phyloP scores from a whole-genome alignment of 1,140 invertebrate species.

The Oryctes rhinoceros region DNA sequence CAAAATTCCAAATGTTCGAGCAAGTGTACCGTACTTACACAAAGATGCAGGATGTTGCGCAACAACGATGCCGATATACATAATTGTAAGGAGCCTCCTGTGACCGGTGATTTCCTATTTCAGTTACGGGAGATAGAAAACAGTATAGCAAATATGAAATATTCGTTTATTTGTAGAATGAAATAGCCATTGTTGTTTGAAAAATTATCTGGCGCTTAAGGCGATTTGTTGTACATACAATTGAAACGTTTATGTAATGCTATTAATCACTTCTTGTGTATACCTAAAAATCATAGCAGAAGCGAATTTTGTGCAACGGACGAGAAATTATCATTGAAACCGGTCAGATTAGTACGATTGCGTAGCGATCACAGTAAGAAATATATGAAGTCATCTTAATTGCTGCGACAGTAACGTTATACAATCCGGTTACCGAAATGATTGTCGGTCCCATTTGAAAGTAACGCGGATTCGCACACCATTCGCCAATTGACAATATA shows the following conservation, averaged over 20 bases:
- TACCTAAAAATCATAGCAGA: too few relatives aligned
- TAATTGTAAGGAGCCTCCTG: slow-evolving; percentile 16
- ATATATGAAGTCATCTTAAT: too few relatives aligned
- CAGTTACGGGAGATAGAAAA: neutral
- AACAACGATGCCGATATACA: neutral
- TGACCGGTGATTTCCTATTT: slow-evolving; percentile 22
- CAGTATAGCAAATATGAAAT: neutral
- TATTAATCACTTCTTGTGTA: too few relatives aligned
- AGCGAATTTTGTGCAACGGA: too few relatives aligned
- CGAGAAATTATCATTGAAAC: too few relatives aligned
- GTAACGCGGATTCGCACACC: too few relatives aligned
- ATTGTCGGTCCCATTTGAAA: too few relatives aligned
- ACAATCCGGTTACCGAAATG: too few relatives aligned
- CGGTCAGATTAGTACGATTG: too few relatives aligned
- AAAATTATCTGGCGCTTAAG: neutral
- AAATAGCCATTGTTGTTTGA: neutral
- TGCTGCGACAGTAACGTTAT: too few relatives aligned
- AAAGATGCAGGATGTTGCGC: neutral
- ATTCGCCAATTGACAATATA: neutral
- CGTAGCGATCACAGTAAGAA: too few relatives aligned
- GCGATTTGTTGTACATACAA: neutral
- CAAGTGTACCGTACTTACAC: neutral
- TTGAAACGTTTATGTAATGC: too few relatives aligned
- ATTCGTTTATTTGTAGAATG: neutral
- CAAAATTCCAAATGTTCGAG: neutral